Conservation (phyloP, 2,113 vertebrate genomes). For the Mirza zaza region DNA sequence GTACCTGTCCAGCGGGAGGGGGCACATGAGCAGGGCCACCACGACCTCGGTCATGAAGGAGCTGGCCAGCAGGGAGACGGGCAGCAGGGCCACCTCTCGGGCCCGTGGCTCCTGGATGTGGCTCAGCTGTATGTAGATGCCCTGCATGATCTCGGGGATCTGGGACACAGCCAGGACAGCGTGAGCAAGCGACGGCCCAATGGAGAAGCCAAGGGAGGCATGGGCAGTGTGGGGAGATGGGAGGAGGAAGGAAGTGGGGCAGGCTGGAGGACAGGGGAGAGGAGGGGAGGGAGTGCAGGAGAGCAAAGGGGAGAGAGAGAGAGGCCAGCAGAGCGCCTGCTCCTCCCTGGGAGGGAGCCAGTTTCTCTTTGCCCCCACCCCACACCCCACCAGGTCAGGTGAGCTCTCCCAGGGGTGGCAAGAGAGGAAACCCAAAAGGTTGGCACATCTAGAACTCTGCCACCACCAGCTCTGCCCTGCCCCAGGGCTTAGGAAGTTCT, state of each 20-base stretch:
- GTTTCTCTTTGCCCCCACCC: background rate
- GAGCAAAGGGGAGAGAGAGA: background rate
- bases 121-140: conserved; percentile 68
- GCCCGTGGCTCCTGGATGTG: conserved; percentile 61
- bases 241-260: background rate
- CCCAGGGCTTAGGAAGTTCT: background rate
- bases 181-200: background rate
- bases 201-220: background rate
- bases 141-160: conserved; percentile 78
- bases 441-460: background rate
- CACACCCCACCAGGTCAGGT: too few species aligned
- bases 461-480: background rate
- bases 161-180: background rate
- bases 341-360: background rate
- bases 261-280: background rate
- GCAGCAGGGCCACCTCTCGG: conserved; percentile 66
- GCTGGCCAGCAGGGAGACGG: conserved; percentile 71
- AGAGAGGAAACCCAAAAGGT: background rate
- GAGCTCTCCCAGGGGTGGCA: background rate
- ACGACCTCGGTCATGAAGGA: conserved; percentile 78
- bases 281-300: background rate
- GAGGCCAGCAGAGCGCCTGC: background rate
- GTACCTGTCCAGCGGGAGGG: conserved; percentile 79
- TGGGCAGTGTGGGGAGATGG: background rate
- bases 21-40: conserved; percentile 75